Percentiles rank a stretch among this genome's conserved stretches.
phyloP scores from a whole-genome alignment of 2,888 invertebrate species.

The Drosophila acutilabella region DNA sequence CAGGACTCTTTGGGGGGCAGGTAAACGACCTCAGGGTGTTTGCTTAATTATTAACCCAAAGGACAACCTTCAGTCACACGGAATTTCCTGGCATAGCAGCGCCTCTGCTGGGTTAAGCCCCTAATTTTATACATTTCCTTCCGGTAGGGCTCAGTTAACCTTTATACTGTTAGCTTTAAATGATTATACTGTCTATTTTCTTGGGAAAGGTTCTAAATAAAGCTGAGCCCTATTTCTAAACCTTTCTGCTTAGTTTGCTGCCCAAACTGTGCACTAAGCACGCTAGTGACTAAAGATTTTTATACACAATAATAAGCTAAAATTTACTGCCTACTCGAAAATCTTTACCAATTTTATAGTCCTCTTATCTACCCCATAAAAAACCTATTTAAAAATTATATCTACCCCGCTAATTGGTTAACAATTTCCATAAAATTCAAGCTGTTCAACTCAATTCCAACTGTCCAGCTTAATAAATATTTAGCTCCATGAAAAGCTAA shows the following conservation, averaged over 20 bases:
- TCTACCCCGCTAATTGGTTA: background rate
- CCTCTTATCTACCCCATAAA: too few species aligned
- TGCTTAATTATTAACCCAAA: background rate
- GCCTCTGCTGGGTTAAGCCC: background rate
- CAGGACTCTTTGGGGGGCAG: background rate
- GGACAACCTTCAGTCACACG: background rate
- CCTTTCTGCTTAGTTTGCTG: too few species aligned
- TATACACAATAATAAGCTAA: too few species aligned
- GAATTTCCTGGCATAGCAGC: background rate
- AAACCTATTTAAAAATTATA: too few species aligned
- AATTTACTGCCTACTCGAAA: too few species aligned
- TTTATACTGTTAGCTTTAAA: too few species aligned
- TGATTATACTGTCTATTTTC: too few species aligned
- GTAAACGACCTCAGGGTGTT: slow-evolving; percentile 17
- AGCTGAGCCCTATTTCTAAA: too few species aligned
- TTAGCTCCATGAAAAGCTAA: background rate
- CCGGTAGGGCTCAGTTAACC: background rate
- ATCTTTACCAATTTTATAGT: too few species aligned
- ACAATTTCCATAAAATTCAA: background rate
- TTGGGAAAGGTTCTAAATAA: too few species aligned
- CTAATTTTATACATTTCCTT: background rate
- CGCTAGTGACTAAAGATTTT: too few species aligned
- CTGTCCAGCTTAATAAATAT: slow-evolving; percentile 3
- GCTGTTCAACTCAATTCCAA: background rate
- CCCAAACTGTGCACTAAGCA: too few species aligned